Percentiles rank a stretch among this genome's conserved stretches.
phyloP scores from a whole-genome alignment of 2,797 vertebrate genomes.

The Poecilia velifera region DNA sequence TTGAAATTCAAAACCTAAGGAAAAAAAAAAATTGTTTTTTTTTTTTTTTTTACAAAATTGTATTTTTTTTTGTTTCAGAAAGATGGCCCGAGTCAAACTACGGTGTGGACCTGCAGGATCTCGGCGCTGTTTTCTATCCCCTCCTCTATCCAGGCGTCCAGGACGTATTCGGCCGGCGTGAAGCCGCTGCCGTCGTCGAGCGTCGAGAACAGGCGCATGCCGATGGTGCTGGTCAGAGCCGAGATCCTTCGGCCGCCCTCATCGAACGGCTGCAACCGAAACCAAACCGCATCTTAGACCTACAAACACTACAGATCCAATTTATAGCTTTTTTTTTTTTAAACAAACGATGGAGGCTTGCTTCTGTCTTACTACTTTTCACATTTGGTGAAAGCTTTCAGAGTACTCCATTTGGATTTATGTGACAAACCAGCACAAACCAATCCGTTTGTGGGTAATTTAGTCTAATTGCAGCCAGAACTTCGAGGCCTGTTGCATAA shows the following conservation, averaged over 20 bases:
- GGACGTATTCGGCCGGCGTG: conserved; percentile 83
- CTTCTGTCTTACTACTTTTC: not conserved
- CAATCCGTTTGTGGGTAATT: not conserved
- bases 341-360: not conserved
- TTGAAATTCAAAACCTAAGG: conserved; percentile 91
- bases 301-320: not conserved
- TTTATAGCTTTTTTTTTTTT: not conserved
- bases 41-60: not conserved
- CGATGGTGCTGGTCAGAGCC: conserved; percentile 82
- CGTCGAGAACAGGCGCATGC: conserved; percentile 89
- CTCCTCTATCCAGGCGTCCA: conserved; percentile 94
- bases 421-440: not conserved
- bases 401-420: not conserved
- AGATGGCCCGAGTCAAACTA: not conserved
- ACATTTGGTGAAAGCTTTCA: not conserved
- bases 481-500: not conserved
- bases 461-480: not conserved
- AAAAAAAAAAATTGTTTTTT: not conserved
- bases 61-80: too few species aligned
- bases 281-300: not conserved
- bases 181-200: conserved; percentile 93
- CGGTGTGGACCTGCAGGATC: conserved; percentile 85
- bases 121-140: conserved; percentile 92
- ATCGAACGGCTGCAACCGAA: conserved; percentile 87
- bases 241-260: conserved; percentile 89